These are phyloP conservation scores for Apostichopus leukothele DNA, from an alignment of 53 echinoderm and acorn worm genomes.

Conservation along the genomic window DNA sequence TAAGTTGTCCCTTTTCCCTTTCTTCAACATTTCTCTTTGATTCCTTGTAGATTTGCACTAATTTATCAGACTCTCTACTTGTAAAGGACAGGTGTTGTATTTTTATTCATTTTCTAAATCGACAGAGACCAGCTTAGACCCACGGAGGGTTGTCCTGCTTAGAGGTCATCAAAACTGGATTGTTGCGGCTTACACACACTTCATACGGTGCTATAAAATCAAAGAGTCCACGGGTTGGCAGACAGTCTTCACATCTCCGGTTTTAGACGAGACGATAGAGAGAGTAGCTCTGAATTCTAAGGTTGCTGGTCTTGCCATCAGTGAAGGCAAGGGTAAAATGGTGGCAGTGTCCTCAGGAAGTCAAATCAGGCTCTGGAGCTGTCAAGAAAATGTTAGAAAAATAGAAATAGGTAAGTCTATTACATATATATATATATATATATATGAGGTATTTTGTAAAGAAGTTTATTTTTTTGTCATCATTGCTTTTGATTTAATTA, in stretches of 20 bases:
- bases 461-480: too few species aligned
- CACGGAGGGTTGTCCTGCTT: slow-evolving; percentile 74
- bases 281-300: slow-evolving; percentile 92
- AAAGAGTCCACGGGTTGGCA: slow-evolving; percentile 97
- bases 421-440: too few species aligned
- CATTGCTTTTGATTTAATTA: too few species aligned
- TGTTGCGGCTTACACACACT: slow-evolving; percentile 85
- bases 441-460: too few species aligned
- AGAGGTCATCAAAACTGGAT: slow-evolving; percentile 97
- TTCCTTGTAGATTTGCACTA: too few species aligned
- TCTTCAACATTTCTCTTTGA: too few species aligned
- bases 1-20: too few species aligned
- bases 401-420: slow-evolving; percentile 56
- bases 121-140: slow-evolving; percentile 74
- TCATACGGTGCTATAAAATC: slow-evolving; percentile 94
- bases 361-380: slow-evolving; percentile 94
- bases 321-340: slow-evolving; percentile 92
- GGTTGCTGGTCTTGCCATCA: slow-evolving; percentile 66
- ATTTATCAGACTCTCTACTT: too few species aligned
- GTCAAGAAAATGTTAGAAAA: slow-evolving; percentile 73
- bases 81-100: not conserved
- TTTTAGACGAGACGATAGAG: slow-evolving; percentile 85
- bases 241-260: slow-evolving; percentile 80
- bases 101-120: not conserved
- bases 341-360: slow-evolving; percentile 94